Evolutionary conservation across 2,888 invertebrate genomes (phyloP).

Genomic region (Linnaemya tessellans): DNA sequence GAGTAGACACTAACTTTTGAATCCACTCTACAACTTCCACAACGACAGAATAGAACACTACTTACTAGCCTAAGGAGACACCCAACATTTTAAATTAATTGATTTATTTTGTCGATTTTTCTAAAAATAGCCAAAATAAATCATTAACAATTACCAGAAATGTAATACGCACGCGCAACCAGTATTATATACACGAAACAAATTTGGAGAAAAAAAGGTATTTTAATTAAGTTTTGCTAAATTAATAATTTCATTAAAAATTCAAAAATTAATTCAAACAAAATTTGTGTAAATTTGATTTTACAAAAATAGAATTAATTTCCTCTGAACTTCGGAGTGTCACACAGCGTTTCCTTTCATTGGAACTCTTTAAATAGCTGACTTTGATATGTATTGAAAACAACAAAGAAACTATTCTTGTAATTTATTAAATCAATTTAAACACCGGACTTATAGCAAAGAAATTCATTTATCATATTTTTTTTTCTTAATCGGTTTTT

Average conservation of each 20-base stretch:
- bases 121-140: constrained; percentile 10
- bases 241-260: constrained; percentile 15
- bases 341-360: constrained; percentile 23
- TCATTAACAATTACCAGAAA: constrained; percentile 7
- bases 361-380: neutral
- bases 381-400: neutral
- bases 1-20: no score
- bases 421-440: constrained; percentile 13
- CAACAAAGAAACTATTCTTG: neutral
- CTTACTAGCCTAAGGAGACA: no score
- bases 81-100: neutral
- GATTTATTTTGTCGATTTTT: neutral
- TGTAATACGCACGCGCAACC: neutral
- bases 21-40: no score
- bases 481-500: neutral
- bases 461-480: constrained; percentile 34
- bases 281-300: constrained; percentile 23
- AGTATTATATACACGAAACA: neutral
- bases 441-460: constrained; percentile 9
- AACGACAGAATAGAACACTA: no score
- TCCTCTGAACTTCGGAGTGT: constrained; percentile 30
- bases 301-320: constrained; percentile 52
- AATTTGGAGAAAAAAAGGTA: neutral
- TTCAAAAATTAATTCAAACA: neutral
- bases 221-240: no score